A percentile compares a stretch with the other conserved stretches of the same genome.
Evolutionary conservation across 2,113 vertebrate species (phyloP).

Genomic region (Bubo bubo): DNA sequence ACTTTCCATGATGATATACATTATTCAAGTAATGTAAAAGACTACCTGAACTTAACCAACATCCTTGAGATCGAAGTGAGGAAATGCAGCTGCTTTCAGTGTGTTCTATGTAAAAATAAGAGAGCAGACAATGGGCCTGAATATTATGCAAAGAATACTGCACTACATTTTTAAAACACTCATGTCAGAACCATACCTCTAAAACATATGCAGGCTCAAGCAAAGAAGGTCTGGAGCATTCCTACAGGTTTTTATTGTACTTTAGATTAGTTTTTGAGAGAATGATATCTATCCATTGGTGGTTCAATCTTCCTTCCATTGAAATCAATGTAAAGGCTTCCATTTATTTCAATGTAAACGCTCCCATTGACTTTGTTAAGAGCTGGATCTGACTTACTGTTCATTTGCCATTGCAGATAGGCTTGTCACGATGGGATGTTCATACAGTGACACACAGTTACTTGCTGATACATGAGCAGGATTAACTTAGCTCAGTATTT

Average conservation of each 20-base stretch:
- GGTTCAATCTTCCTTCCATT: neutral
- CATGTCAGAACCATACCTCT: neutral
- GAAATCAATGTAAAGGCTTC: neutral
- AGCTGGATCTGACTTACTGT: neutral
- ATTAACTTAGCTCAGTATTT: neutral
- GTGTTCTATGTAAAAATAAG: neutral
- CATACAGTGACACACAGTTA: neutral
- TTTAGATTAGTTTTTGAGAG: neutral
- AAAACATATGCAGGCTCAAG: neutral
- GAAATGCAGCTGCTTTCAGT: constrained; percentile 8
- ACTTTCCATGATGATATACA: neutral
- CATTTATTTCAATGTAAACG: neutral
- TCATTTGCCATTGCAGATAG: neutral
- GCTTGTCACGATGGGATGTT: neutral
- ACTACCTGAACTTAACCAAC: neutral
- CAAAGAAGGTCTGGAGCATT: neutral
- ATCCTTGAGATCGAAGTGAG: constrained; percentile 15
- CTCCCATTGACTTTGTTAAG: neutral
- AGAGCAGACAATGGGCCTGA: neutral
- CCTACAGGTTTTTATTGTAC: neutral
- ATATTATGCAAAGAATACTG: neutral
- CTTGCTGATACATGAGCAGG: neutral
- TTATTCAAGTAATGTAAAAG: constrained; percentile 46
- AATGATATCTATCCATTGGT: neutral
- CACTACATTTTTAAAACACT: neutral